Base-by-base conservation (phyloP, 53 echinoderm and acorn worm genomes). In the Holothuria leucospilota region DNA sequence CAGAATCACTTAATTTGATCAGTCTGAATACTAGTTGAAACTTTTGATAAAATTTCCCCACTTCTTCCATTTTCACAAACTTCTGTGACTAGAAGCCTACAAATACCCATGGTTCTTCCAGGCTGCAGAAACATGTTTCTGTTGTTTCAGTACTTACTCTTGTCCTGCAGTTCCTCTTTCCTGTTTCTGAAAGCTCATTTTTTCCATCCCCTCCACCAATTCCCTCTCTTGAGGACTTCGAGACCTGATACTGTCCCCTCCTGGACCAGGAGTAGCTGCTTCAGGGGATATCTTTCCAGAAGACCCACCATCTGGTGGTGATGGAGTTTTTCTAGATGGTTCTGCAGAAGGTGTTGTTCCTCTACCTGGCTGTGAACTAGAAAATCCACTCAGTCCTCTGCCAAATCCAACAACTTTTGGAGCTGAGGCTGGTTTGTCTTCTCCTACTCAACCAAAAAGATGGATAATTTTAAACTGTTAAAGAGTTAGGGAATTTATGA, bases 141-240 rank as follows among this genome's bases (percentile, higher is more conserved):
- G n/a, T n/a, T n/a, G n/a, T n/a, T 40, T 40, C 4, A 40, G 40
- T 51, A 77, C 91, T 89, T 87, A 94, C 94, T 78, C 66, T 89
- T 65, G 68, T 12, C 94, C 94, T n/a, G 89, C 85, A 23, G 71
- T 87, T 51, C 94, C 94, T 13, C 73, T 58, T 63, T 82, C 72
- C 38, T 59, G 79, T 79, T 79, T 29, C 59, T 79, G 59, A 34
- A 79, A 79, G 34, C 26, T 79, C 26, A 77, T 26, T 27, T 28
- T 27, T 34, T 79, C 59, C 59, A 79, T 34, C 0, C 79, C 15
- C 38, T 59, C 79, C 8, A 34, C 13, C 28, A 79, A 13, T 5
- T 58, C 79, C 11, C 52, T 23, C 20, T 26, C 77, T 4, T 20
- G 20, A 23, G 52, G 49, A 10, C 40, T 25, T 23, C 77, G 21